Evolutionary conservation across 1,140 invertebrate species (phyloP), one percentile per base, ranked within the genome.

Genomic region (Sesamia nonagrioides): DNA sequence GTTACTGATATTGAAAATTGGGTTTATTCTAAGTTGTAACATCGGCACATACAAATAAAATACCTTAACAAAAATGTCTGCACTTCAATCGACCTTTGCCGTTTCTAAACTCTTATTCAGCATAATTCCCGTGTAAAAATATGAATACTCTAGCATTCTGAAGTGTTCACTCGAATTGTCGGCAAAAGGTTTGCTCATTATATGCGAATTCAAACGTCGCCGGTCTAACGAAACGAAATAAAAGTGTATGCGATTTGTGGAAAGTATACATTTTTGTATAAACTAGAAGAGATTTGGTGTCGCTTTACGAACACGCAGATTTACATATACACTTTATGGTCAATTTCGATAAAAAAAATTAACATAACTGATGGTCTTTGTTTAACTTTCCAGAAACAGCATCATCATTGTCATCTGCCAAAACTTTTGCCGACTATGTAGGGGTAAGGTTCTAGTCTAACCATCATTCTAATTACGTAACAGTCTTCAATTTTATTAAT

Each of bases 71-170:
- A 63, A 63, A 63, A 63, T 66, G 37, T 66, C 37, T 66, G 42
- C 61, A 66, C 37, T 66, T 18, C 37, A 66, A 21, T 18, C 42
- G 60, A 33, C 27, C 60, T 63, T 63, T 63, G n/a, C 33, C 33
- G 60, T 40, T 63, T 40, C 60, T 40, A 63, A 61, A 37, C 33
- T 15, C 37, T 18, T 69, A 69, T 69, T 69, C 66, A 69, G 66
- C 42, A 33, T 69, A 69, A 69, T 69, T 69, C 66, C 33, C 21
- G 42, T 69, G 66, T 69, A 69, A 69, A 69, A 69, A 69, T 69
- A 69, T 69, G 66, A 48, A 69, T 42, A 50, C 15, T 69, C 21
- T 69, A 48, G 27, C 42, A 50, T 69, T 48, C 42, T 61, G 13
- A 21, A 69, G 11, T 27, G 42, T 69, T 69, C 42, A 18, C 66